Percentiles rank a stretch among this genome's conserved stretches.
phyloP scores from a whole-genome alignment of 2,888 invertebrate species.

The Odontocolon sp. region DNA sequence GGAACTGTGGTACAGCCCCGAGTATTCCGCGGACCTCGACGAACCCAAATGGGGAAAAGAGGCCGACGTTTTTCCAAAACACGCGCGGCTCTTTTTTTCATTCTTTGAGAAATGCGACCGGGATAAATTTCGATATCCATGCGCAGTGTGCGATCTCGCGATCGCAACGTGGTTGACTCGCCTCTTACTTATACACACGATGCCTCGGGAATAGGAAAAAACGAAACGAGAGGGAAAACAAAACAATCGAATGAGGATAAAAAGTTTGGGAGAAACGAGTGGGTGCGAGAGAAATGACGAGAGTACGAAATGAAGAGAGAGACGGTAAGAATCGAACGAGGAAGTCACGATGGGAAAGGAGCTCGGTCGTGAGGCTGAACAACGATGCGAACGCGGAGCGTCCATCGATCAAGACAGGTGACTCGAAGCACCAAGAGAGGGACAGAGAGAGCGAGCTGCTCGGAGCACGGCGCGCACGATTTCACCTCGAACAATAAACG shows the following conservation, averaged over 20 bases:
- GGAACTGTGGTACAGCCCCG: not conserved
- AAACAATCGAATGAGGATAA: not conserved
- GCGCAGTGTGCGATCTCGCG: too few species aligned
- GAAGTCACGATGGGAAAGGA: constrained; percentile 53
- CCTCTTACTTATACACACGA: too few species aligned
- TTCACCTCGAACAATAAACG: constrained; percentile 58
- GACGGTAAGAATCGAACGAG: constrained; percentile 14
- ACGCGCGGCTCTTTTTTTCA: too few species aligned
- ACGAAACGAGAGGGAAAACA: not conserved
- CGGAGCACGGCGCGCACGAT: constrained; percentile 58
- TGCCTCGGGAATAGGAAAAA: too few species aligned
- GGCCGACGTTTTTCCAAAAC: too few species aligned
- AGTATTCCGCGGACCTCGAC: too few species aligned
- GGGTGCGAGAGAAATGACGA: not conserved
- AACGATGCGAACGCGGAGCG: not conserved
- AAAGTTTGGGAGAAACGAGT: not conserved
- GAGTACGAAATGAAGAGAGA: not conserved
- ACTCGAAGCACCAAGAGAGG: too few species aligned
- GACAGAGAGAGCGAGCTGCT: constrained; percentile 12
- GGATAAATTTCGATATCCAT: too few species aligned
- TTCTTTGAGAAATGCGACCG: too few species aligned
- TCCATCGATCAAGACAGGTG: constrained; percentile 60
- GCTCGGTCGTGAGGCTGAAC: constrained; percentile 33
- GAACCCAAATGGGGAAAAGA: too few species aligned
- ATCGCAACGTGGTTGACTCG: too few species aligned